These are phyloP conservation scores for Solenodon paradoxus DNA, from an alignment of 2,113 vertebrate genomes.

Conservation along the genomic window DNA sequence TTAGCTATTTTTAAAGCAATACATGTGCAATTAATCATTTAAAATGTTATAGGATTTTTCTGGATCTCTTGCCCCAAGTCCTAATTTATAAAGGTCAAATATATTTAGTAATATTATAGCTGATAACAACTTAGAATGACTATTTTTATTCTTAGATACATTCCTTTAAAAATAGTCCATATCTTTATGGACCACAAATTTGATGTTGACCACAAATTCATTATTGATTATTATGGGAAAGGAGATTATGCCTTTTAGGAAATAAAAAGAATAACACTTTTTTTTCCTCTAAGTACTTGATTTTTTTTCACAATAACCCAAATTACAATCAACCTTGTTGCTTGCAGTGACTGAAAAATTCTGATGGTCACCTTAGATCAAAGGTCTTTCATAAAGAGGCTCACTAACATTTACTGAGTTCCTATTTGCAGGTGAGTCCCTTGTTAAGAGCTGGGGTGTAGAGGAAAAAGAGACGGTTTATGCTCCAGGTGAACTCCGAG, in stretches of 20 bases:
- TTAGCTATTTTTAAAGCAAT: background rate
- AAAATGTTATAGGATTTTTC: background rate
- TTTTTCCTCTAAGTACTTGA: background rate
- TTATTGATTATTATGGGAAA: background rate
- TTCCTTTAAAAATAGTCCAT: background rate
- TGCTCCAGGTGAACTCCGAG: background rate
- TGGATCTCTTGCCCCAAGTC: background rate
- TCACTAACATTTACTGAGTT: background rate
- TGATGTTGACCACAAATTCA: background rate
- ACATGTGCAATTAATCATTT: background rate
- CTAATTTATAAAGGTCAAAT: background rate
- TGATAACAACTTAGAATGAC: background rate
- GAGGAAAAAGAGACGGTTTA: rapidly evolving
- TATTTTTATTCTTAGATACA: background rate
- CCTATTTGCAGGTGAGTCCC: background rate
- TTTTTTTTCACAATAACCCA: background rate
- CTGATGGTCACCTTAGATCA: background rate
- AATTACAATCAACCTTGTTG: background rate
- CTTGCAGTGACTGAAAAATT: background rate
- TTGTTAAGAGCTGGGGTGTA: background rate
- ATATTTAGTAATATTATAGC: background rate
- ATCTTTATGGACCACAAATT: no score
- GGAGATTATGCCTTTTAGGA: background rate
- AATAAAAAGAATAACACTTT: background rate
- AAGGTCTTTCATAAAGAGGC: background rate